Evolutionary conservation across 2,888 invertebrate genomes (phyloP), one percentile per base, ranked within the genome.

Genomic region (Pandemis corylana): DNA sequence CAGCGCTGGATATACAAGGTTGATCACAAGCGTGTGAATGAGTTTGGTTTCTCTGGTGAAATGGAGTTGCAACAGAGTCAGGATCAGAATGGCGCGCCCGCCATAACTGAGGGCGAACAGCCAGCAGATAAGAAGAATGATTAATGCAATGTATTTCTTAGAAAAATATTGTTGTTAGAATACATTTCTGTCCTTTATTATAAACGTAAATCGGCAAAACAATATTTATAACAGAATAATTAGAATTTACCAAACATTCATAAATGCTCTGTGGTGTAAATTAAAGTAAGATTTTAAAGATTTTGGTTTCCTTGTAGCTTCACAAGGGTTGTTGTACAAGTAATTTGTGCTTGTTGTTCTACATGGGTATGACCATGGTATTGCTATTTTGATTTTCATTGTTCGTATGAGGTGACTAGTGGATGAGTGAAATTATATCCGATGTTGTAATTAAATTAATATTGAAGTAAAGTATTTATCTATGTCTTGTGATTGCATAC

Each of bases 1-100:
- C 99, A 99, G 94, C 96, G 98, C 79, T 99, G 98, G 97, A 99
- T 99, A 81, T 99, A 99, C 94, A 98, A 98, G 83, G 99, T 98
- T 63, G 99, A 99, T 92, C 97, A 97, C 76, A 97, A 97, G 78
- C 96, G 99, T 79, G 96, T 98, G 71, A 99, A 99, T 91, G 99
- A 99, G 90, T 99, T 98, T 94, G 99, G 99, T n/a, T 99, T 98
- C 89, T 98, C 98, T 61, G 98, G 97, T 59, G 99, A 99, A 89
- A 98, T 98, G 97, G 96, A 97, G 79, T 95, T 96, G 64, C 95
- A 96, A 78, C 86, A 95, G 83, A 87, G 92, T 76, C 81, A 85
- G 78, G 78, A 81, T 15, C 89, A 88, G 61, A 90, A 87, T 84
- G 88, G 84, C 2, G 83, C 86, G 64, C 85, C 89, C 41, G 92